phyloP scores from a whole-genome alignment of 2,113 vertebrate species.

The Colinus virginianus region DNA sequence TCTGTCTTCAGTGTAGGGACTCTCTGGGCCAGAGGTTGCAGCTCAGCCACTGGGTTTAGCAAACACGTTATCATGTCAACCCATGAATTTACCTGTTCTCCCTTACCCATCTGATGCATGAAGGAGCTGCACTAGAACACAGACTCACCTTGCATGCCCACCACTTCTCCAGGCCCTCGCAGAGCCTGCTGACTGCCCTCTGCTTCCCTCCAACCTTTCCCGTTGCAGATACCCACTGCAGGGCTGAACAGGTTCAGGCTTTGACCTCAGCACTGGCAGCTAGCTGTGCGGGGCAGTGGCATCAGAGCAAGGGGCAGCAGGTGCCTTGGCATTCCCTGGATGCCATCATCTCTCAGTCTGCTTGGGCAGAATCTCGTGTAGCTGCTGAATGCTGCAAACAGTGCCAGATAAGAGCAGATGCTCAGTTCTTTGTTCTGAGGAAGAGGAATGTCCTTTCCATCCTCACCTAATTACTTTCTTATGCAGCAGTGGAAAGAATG shows the following conservation, averaged over 20 bases:
- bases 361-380: background rate
- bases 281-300: background rate
- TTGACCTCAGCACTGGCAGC: background rate
- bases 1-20: rapidly evolving
- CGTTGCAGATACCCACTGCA: background rate
- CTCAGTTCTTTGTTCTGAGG: constrained; percentile 57
- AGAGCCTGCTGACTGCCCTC: background rate
- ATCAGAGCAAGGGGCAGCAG: background rate
- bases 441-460: constrained; percentile 59
- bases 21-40: background rate
- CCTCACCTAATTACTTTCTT: constrained; percentile 74
- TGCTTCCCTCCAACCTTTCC: background rate
- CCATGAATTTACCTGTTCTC: background rate
- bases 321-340: background rate
- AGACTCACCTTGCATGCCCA: background rate
- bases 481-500: constrained; percentile 71
- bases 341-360: background rate
- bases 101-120: background rate
- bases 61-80: background rate
- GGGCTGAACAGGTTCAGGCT: background rate
- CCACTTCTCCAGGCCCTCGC: background rate
- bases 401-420: background rate
- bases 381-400: background rate
- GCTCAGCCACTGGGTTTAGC: background rate
- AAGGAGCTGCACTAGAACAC: background rate